phyloP scores from a whole-genome alignment of 2,113 vertebrate species.

The Mustela nigripes region DNA sequence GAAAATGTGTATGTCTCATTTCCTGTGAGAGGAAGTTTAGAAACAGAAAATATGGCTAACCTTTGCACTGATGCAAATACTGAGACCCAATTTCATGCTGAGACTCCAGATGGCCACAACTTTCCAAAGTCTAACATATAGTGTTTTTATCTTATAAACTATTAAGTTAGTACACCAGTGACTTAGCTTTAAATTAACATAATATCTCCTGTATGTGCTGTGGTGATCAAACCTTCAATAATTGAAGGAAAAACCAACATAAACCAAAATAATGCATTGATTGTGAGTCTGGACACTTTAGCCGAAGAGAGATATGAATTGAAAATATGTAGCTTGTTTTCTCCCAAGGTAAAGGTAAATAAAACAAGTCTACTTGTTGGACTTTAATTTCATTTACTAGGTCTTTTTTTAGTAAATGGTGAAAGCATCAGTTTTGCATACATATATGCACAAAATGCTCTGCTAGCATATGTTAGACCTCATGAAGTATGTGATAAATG shows the following conservation, averaged over 20 bases:
- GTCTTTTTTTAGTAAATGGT: slow-evolving; percentile 32
- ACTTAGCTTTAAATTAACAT: slow-evolving; percentile 41
- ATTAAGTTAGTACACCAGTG: neutral
- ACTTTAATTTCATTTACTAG: slow-evolving; percentile 53
- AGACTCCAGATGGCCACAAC: neutral
- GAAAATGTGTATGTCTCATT: slow-evolving; percentile 14
- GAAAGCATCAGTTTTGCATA: slow-evolving; percentile 45
- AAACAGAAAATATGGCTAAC: slow-evolving; percentile 49
- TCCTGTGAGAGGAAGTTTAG: slow-evolving; percentile 41
- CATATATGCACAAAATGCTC: neutral
- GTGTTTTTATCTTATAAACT: neutral
- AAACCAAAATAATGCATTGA: slow-evolving; percentile 39
- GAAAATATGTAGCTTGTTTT: slow-evolving; percentile 24
- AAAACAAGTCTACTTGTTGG: slow-evolving; percentile 60
- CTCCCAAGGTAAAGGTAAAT: slow-evolving; percentile 62
- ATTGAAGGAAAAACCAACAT: slow-evolving; percentile 51
- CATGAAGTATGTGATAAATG: slow-evolving; percentile 50
- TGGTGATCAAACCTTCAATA: slow-evolving; percentile 40
- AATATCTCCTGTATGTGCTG: slow-evolving; percentile 5
- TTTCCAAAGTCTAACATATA: neutral
- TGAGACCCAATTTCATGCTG: slow-evolving; percentile 54
- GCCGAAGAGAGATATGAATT: neutral
- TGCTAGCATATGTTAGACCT: slow-evolving; percentile 39
- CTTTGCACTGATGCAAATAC: slow-evolving; percentile 52
- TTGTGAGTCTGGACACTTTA: neutral